These are phyloP conservation scores for Tipula unca DNA, from an alignment of 2,888 invertebrate species.

Conservation along the genomic window DNA sequence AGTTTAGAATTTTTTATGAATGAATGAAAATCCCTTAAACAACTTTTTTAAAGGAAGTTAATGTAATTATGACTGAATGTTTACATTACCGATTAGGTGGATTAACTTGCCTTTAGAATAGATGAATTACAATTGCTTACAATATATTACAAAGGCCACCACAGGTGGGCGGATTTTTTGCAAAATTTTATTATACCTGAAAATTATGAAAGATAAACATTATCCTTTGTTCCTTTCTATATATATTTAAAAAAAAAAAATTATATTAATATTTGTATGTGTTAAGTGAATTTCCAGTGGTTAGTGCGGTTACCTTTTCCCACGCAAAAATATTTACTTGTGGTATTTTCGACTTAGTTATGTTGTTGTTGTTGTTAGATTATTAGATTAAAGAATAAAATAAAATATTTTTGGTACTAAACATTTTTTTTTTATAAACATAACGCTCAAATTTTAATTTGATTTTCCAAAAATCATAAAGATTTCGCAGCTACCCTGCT, in stretches of 20 bases:
- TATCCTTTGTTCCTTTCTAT: background rate
- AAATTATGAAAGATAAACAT: background rate
- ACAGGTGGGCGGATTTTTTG: background rate
- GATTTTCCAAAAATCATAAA: background rate
- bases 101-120: background rate
- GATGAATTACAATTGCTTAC: background rate
- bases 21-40: background rate
- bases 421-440: background rate
- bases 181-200: background rate
- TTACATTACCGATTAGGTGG: constrained; percentile 14
- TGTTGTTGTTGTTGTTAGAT: background rate
- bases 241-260: background rate
- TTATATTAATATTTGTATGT: background rate
- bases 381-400: background rate
- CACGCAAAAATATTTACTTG: background rate
- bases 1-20: background rate
- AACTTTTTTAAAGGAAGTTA: background rate
- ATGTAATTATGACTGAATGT: constrained; percentile 3
- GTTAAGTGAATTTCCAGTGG: background rate
- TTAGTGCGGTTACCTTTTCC: background rate
- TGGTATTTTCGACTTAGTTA: background rate
- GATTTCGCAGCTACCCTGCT: background rate
- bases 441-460: background rate
- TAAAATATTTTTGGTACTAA: background rate
- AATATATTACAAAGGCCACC: background rate